Base-by-base conservation (phyloP, 2,888 invertebrate genomes). In the Caenorhabditis doughertyi region DNA sequence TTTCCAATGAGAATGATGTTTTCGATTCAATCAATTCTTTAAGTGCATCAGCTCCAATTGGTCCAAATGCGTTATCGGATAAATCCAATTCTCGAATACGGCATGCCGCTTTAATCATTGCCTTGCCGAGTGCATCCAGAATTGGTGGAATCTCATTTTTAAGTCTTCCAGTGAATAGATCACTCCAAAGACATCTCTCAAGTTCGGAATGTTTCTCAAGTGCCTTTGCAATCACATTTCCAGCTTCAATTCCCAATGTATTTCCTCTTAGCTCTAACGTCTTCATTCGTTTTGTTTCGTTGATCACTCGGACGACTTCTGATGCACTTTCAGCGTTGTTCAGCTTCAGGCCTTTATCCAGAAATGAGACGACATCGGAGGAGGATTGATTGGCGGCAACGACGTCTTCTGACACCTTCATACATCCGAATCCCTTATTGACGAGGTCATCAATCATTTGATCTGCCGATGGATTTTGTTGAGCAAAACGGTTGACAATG, bases 11-110 rank as follows among this genome's bases (percentile, higher is more conserved):
- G 51, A 27, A 83, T 32, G 11, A 7, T 42, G n/a, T 56, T 9
- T n/a, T 3, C 3, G 18, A 96, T 95, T 8, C 98, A 97, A 16
- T 98, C 93, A 0, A 98, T 97, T 92, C 97, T 97, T n/a, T n/a
- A n/a, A n/a, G n/a, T n/a, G n/a, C n/a, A n/a, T n/a, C n/a, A n/a
- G n/a, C n/a, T n/a, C n/a, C n/a, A n/a, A n/a, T n/a, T n/a, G 98
- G 97, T 0, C 98, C 98, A 88, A 98, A 95, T 0, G 98, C 98
- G 93, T 98, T 98, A 93, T 99, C 98, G 92, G 97, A 97, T 5
- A 99, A 94, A 92, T 99, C 97, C 11, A 99, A 92, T 72, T 96
- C 95, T 0, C 95, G 94, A 0, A 99, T 94, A 1, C 94, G 94
- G 0, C 96, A 96, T 0, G 95, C 95, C 0, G 97, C 96, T 4